phyloP scores from a whole-genome alignment of 2,113 vertebrate species.

The Laterallus jamaicensis region DNA sequence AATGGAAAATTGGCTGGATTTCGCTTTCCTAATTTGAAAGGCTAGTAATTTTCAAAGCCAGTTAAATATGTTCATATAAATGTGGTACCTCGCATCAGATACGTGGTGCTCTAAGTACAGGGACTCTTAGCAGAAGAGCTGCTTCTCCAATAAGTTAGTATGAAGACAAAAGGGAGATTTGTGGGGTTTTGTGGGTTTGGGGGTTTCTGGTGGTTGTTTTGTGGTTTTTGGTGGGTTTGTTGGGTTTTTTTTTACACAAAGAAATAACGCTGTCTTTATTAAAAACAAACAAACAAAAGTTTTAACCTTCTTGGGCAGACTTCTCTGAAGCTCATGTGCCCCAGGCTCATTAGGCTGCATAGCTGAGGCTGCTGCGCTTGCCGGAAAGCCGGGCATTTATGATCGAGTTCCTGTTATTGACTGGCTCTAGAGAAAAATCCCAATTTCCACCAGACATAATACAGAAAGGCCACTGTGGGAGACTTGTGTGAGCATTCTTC shows the following conservation, averaged over 20 bases:
- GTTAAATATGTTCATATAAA: neutral
- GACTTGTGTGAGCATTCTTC: neutral
- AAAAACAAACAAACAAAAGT: constrained; percentile 25
- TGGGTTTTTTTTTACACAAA: neutral
- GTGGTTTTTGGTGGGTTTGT: no score
- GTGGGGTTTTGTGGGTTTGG: no score
- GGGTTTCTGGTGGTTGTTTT: no score
- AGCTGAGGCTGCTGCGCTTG: constrained; percentile 71
- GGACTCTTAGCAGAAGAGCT: neutral
- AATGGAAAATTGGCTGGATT: neutral
- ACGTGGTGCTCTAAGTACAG: neutral
- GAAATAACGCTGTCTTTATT: neutral
- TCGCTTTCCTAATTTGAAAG: neutral
- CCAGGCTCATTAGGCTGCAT: constrained; percentile 59
- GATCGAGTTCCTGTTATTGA: constrained; percentile 95
- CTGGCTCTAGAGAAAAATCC: constrained; percentile 71
- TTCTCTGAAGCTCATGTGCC: constrained; percentile 54
- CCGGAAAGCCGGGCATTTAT: constrained; percentile 89
- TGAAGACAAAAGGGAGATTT: neutral
- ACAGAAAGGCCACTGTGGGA: constrained; percentile 62
- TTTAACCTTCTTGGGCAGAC: neutral
- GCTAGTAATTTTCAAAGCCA: neutral
- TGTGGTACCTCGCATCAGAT: neutral
- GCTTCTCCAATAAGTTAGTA: neutral
- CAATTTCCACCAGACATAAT: constrained; percentile 62